These are phyloP conservation scores for Mirza zaza DNA, from an alignment of 2,113 vertebrate genomes.

Conservation along the genomic window DNA sequence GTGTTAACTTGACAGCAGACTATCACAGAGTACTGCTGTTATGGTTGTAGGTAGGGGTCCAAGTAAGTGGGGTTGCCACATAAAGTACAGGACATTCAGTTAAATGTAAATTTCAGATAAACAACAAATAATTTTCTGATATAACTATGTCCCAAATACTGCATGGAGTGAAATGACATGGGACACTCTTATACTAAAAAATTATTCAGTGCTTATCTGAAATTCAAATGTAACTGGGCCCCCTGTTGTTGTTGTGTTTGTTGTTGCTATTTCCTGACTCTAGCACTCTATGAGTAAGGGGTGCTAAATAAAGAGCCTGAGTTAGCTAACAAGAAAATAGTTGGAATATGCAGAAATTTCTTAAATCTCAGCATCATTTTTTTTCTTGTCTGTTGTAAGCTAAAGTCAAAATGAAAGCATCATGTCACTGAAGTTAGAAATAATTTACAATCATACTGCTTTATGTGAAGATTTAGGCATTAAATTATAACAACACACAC, in stretches of 20 bases:
- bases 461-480: neutral
- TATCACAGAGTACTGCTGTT: neutral
- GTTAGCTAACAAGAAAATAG: neutral
- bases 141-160: neutral
- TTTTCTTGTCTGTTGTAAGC: neutral
- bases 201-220: neutral
- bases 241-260: neutral
- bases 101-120: conserved; percentile 1
- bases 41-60: neutral
- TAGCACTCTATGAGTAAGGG: neutral
- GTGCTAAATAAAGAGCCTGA: neutral
- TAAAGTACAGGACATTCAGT: neutral
- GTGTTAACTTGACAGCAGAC: neutral
- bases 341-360: neutral
- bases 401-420: neutral
- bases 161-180: neutral
- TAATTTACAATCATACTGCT: neutral
- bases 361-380: neutral
- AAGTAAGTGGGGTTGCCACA: neutral
- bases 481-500: neutral
- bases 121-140: neutral
- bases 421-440: neutral
- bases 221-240: neutral
- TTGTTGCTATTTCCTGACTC: neutral
- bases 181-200: neutral